These are phyloP conservation scores for Drosophila nigromelanica DNA, from an alignment of 1,140 invertebrate species.

Conservation along the genomic window DNA sequence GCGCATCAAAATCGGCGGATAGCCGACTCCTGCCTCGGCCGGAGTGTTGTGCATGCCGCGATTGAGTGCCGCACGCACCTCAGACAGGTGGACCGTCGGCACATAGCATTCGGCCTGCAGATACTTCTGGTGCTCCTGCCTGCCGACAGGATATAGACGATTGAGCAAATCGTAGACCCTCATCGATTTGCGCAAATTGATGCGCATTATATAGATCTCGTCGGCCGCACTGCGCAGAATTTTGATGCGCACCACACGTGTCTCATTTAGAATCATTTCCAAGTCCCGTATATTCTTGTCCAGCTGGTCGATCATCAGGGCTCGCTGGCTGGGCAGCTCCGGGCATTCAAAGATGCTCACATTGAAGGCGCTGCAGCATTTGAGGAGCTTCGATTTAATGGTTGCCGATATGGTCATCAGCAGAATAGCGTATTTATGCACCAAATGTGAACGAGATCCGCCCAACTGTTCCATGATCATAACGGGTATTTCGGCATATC, in stretches of 20 bases:
- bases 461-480: neutral
- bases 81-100: slow-evolving; percentile 90
- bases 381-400: slow-evolving; percentile 55
- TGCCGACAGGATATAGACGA: slow-evolving; percentile 93
- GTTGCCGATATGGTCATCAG: slow-evolving; percentile 52
- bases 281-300: slow-evolving; percentile 43
- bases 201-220: slow-evolving; percentile 95
- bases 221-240: slow-evolving; percentile 93
- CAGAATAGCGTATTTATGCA: slow-evolving; percentile 54
- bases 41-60: slow-evolving; percentile 91
- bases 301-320: slow-evolving; percentile 33
- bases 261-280: slow-evolving; percentile 46
- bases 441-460: neutral
- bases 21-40: neutral
- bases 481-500: slow-evolving; percentile 39
- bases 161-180: slow-evolving; percentile 96
- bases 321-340: slow-evolving; percentile 14
- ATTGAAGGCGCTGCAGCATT: slow-evolving; percentile 56
- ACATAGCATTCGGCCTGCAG: slow-evolving; percentile 98
- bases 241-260: slow-evolving; percentile 89
- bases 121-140: slow-evolving; percentile 94
- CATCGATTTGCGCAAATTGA: slow-evolving; percentile 95
- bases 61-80: slow-evolving; percentile 92
- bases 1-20: slow-evolving; percentile 34
- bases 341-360: slow-evolving; percentile 69